A percentile compares a stretch with the other conserved stretches of the same genome.
phyloP scores from a whole-genome alignment of 1,140 invertebrate genomes.

The Schmidtea mediterranea region DNA sequence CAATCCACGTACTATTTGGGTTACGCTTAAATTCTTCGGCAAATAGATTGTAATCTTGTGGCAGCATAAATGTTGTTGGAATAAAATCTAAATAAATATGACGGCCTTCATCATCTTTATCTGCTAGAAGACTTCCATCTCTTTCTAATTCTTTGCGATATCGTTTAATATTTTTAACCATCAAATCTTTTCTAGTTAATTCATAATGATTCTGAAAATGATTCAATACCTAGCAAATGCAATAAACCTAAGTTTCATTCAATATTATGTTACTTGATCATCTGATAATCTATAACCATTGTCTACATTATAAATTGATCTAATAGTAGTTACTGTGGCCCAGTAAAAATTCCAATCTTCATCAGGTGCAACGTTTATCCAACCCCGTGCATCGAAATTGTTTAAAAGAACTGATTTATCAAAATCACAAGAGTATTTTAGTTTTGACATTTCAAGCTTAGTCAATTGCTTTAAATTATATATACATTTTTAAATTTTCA shows the following conservation, averaged over 20 bases:
- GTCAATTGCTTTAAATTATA: too few relatives aligned
- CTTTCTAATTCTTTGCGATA: conserved; percentile 66
- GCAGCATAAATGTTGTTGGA: conserved; percentile 65
- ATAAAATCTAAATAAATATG: conserved; percentile 48
- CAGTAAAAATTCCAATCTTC: conserved; percentile 92
- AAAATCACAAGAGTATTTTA: conserved; percentile 55
- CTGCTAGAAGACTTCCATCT: conserved; percentile 56
- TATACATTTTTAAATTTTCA: too few relatives aligned
- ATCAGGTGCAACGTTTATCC: conserved; percentile 59
- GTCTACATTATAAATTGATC: conserved; percentile 66
- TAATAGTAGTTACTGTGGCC: conserved; percentile 60
- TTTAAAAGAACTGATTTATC: conserved; percentile 75
- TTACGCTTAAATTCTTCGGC: conserved; percentile 68
- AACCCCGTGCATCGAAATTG: conserved; percentile 71
- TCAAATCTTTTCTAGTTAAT: conserved; percentile 62
- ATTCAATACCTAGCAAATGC: conserved; percentile 36
- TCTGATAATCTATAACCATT: conserved; percentile 65
- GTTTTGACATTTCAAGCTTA: conserved; percentile 7
- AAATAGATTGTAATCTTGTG: conserved; percentile 76
- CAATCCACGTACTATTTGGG: conserved; percentile 75
- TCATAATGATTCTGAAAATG: conserved; percentile 52
- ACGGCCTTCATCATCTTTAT: conserved; percentile 37
- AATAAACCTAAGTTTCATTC: background rate
- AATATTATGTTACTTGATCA: conserved; percentile 40
- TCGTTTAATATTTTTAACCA: conserved; percentile 79